Conservation (phyloP, 2,888 invertebrate species). For the Hedya salicella region DNA sequence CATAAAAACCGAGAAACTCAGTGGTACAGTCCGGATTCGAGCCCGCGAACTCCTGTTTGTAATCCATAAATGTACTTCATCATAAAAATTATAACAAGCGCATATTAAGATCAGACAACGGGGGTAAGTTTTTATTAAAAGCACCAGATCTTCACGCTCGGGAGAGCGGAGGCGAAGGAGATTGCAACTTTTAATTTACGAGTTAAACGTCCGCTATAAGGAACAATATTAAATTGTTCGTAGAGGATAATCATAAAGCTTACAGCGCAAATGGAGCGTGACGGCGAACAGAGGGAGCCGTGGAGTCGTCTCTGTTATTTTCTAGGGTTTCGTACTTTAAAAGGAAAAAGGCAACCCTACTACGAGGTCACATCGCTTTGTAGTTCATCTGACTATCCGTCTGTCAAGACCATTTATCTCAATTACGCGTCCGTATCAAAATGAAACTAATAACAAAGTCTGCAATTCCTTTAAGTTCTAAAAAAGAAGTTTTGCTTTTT, state of each 20-base stretch:
- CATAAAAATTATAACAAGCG: conserved; percentile 16
- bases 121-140: conserved; percentile 37
- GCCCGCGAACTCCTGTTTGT: too few species aligned
- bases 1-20: too few species aligned
- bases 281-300: conserved; percentile 47
- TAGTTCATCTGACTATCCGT: too few species aligned
- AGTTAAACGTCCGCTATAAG: conserved; percentile 49
- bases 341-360: too few species aligned
- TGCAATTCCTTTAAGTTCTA: too few species aligned
- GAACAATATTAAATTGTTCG: conserved; percentile 61
- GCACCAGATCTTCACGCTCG: conserved; percentile 42
- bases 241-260: conserved; percentile 62
- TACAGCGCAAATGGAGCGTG: conserved; percentile 59
- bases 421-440: too few species aligned
- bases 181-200: conserved; percentile 52
- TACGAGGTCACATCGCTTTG: too few species aligned
- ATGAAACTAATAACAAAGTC: too few species aligned
- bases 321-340: too few species aligned
- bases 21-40: too few species aligned
- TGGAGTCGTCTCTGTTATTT: conserved; percentile 44
- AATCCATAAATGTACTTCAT: background rate
- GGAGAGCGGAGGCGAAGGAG: conserved; percentile 42
- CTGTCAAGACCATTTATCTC: too few species aligned
- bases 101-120: conserved; percentile 4
- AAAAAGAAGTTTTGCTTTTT: too few species aligned